Base-by-base conservation (phyloP, 2,888 invertebrate genomes). In the Meliscaeva auricollis region DNA sequence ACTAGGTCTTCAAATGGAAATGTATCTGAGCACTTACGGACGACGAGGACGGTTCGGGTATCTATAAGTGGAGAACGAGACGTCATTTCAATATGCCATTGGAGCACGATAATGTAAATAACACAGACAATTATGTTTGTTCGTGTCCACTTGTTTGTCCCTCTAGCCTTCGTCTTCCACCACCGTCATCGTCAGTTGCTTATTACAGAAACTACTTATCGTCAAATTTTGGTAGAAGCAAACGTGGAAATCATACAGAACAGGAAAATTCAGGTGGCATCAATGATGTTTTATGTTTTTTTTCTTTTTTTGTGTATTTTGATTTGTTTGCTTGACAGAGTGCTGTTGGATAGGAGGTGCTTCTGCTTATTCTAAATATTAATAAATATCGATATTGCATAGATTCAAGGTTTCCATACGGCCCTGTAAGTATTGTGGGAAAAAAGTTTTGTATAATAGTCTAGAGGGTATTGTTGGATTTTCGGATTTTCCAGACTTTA, bases 81-180 rank as follows among this genome's bases (percentile, higher is more conserved):
- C 26, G 69, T 48, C 46, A 62, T 76, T 68, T 35, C 41, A 50
- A 30, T 26, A 26, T 77, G 76, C 52, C 66, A 66, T 73, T 68
- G 78, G 72, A 74, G 74, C 78, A 83, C 74, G 38, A 20, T 58
- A 74, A 78, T 69, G 83, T 75, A 70, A 83, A 83, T 78, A 60
- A 64, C 41, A 44, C 38, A 62, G 54, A 69, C 68, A 69, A 64
- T 54, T 75, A 41, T 81, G 70, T 68, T 74, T 78, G 54, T 58
- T 73, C 77, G 32, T 82, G 73, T 77, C 72, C 76, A 72, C 41
- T 68, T 52, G 46, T 46, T 35, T 26, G 62, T 44, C 32, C 38
- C 56, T 48, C 26, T 69, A 32, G 20, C 54, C 46, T 69, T 50
- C 54, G 35, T n/a, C 50, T n/a, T 54, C 48, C 44, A 54, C 9